Evolutionary conservation across 2,797 vertebrate species (phyloP).

Genomic region (Eulemur albifrons): DNA sequence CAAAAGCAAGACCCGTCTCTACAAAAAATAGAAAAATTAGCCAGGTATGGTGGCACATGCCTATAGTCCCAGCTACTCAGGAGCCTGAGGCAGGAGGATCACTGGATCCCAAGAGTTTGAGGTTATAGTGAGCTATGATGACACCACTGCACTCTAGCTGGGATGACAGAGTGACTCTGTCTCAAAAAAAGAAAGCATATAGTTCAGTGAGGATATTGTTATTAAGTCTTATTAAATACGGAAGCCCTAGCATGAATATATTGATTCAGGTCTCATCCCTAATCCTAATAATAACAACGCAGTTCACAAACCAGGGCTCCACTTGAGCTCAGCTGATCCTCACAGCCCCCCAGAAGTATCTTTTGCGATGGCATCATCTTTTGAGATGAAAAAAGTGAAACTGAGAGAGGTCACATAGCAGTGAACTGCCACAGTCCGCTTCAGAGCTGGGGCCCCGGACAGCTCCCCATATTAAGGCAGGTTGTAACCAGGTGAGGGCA

Average conservation of each 20-base stretch:
- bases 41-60: too few relatives aligned
- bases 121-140: too few relatives aligned
- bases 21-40: too few relatives aligned
- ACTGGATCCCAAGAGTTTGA: too few relatives aligned
- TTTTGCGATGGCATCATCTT: background rate
- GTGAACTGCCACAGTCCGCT: background rate
- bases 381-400: background rate
- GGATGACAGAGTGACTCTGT: too few relatives aligned
- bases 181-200: too few relatives aligned
- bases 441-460: background rate
- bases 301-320: background rate
- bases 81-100: too few relatives aligned
- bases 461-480: background rate
- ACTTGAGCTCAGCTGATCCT: background rate
- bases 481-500: background rate
- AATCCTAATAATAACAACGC: background rate
- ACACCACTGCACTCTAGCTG: too few relatives aligned
- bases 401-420: background rate
- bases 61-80: too few relatives aligned
- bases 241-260: rapidly evolving
- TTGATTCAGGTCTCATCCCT: background rate
- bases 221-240: background rate
- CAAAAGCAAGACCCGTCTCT: too few relatives aligned
- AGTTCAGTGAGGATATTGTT: rapidly evolving
- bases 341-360: rapidly evolving